Percentiles rank a stretch among this genome's conserved stretches.
phyloP scores from a whole-genome alignment of 2,888 invertebrate genomes.

The Marronus borbonicus region DNA sequence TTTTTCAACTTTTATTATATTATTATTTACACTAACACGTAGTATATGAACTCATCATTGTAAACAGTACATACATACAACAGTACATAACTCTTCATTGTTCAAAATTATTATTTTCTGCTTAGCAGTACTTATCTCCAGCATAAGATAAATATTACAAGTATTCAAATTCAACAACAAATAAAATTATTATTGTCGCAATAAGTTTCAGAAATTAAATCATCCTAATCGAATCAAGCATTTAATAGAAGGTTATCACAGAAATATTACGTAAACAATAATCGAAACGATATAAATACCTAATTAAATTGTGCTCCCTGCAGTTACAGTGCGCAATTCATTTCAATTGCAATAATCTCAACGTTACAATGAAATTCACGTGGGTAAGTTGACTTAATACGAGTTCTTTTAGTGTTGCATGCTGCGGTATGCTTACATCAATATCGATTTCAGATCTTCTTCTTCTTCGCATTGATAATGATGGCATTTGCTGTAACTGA shows the following conservation, averaged over 20 bases:
- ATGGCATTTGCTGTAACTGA: constrained; percentile 21
- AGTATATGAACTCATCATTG: too few species aligned
- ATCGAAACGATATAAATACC: neutral
- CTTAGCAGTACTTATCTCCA: too few species aligned
- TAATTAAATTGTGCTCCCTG: neutral
- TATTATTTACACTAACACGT: too few species aligned
- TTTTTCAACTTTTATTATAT: too few species aligned
- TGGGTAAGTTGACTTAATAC: constrained; percentile 17
- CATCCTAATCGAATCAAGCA: neutral
- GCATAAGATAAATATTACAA: too few species aligned
- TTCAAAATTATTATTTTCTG: too few species aligned
- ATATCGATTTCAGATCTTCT: constrained; percentile 21
- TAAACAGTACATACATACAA: too few species aligned
- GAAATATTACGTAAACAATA: neutral
- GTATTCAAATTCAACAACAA: too few species aligned
- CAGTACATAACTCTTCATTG: too few species aligned
- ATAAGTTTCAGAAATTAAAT: too few species aligned
- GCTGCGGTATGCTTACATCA: neutral
- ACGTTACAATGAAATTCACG: constrained; percentile 28
- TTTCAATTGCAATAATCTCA: neutral
- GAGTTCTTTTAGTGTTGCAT: neutral
- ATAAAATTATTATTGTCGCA: too few species aligned
- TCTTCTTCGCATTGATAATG: constrained; percentile 13
- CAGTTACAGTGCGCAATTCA: neutral
- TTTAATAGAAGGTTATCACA: neutral